Percentiles rank a stretch among this genome's conserved stretches.
Conservation (phyloP, 1,140 invertebrate genomes). For the Ips nitidus region DNA sequence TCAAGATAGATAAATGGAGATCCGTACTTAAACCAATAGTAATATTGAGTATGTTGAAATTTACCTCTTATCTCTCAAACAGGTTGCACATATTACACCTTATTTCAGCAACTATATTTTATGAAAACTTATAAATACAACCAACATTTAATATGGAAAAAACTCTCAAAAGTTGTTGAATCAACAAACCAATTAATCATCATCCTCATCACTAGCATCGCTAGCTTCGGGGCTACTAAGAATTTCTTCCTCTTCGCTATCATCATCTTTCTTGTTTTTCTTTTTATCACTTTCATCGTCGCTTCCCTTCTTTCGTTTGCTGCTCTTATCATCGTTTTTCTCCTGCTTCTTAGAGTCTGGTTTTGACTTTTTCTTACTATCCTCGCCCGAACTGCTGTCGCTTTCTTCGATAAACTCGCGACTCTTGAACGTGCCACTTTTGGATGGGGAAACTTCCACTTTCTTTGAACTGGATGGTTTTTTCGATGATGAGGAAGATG, state of each 20-base stretch:
- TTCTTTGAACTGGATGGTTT: too few relatives aligned
- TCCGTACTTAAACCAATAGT: too few relatives aligned
- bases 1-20: too few relatives aligned
- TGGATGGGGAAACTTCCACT: conserved; percentile 49
- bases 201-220: conserved; percentile 47
- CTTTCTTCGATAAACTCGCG: conserved; percentile 87
- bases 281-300: conserved; percentile 47
- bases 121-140: too few relatives aligned
- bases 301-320: conserved; percentile 47
- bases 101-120: too few relatives aligned
- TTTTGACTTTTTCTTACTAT: conserved; percentile 37
- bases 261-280: conserved; percentile 46
- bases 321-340: conserved; percentile 35
- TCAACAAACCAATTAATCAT: not conserved
- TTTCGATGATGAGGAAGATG: too few relatives aligned
- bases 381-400: conserved; percentile 60
- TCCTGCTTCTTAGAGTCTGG: conserved; percentile 23
- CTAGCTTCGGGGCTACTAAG: conserved; percentile 53
- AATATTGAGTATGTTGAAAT: too few relatives aligned
- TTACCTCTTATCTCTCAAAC: too few relatives aligned
- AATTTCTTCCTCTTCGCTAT: conserved; percentile 49
- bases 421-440: conserved; percentile 71
- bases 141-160: too few relatives aligned
- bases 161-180: too few relatives aligned
- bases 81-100: too few relatives aligned